phyloP scores from a whole-genome alignment of 2,113 vertebrate species.

The Malurus melanocephalus region DNA sequence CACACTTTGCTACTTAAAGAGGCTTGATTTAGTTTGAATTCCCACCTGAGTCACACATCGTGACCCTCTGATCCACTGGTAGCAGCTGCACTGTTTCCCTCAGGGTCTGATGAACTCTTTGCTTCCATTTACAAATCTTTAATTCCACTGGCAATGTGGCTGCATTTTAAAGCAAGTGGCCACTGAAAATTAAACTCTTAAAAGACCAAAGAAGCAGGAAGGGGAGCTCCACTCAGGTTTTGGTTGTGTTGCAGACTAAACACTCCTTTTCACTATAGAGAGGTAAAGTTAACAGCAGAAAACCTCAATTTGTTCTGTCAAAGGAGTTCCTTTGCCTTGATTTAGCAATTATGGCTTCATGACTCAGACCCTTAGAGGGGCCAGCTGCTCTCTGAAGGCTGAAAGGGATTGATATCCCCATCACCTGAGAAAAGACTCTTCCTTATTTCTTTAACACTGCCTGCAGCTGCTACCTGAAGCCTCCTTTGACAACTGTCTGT shows the following conservation, averaged over 20 bases:
- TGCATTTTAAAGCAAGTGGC: background rate
- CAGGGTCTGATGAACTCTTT: background rate
- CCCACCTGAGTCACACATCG: background rate
- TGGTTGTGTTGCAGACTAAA: background rate
- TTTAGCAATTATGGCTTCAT: background rate
- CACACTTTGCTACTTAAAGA: background rate
- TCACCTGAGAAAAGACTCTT: background rate
- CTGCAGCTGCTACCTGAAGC: background rate
- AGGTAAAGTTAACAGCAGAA: background rate
- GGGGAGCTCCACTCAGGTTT: background rate
- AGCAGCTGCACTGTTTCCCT: background rate
- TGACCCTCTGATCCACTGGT: fast-evolving
- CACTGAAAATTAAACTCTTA: background rate
- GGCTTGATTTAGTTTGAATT: background rate
- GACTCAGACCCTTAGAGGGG: background rate
- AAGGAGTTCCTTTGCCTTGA: background rate
- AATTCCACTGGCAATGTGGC: background rate
- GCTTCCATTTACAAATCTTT: background rate
- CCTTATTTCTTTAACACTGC: background rate
- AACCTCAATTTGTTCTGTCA: background rate
- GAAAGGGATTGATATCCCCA: background rate
- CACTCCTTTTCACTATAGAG: background rate
- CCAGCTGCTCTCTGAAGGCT: background rate
- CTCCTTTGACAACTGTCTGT: background rate
- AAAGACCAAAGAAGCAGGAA: background rate